Conservation (phyloP, 2,113 vertebrate species). For the Pitta sordida region DNA sequence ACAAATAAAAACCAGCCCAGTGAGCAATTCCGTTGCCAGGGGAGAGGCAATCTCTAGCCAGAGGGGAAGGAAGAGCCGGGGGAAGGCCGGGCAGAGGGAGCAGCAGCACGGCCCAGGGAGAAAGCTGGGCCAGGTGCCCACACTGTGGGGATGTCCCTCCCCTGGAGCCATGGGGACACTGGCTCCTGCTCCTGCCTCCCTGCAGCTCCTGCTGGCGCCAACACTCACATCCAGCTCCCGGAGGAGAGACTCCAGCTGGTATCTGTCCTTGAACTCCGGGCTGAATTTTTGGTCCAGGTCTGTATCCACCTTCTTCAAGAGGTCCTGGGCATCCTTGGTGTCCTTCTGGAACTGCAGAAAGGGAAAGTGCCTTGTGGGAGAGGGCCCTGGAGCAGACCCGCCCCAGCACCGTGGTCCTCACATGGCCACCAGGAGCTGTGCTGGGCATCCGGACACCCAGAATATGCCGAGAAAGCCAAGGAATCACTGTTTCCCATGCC, state of each 20-base stretch:
- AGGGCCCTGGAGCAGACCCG: not conserved
- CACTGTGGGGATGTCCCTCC: rapidly evolving
- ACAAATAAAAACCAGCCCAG: slow-evolving; percentile 47
- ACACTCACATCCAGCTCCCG: slow-evolving; percentile 86
- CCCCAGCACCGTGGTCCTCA: not conserved
- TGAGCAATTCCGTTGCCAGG: slow-evolving; percentile 20
- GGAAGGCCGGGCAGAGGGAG: not conserved
- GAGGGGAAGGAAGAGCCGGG: slow-evolving; percentile 6
- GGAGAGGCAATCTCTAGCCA: slow-evolving; percentile 35
- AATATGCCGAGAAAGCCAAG: not conserved
- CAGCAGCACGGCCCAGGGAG: rapidly evolving
- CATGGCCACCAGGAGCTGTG: not conserved
- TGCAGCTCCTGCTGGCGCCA: not conserved
- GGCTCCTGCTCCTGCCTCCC: not conserved
- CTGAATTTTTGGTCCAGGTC: slow-evolving; percentile 92
- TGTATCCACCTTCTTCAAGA: slow-evolving; percentile 85
- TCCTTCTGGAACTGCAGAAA: slow-evolving; percentile 86
- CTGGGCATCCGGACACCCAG: not conserved
- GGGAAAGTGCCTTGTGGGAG: not conserved
- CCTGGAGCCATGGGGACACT: rapidly evolving
- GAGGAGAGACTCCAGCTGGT: slow-evolving; percentile 88
- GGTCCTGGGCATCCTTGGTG: slow-evolving; percentile 86
- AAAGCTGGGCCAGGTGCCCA: not conserved
- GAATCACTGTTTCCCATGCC: rapidly evolving
- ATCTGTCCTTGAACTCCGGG: slow-evolving; percentile 92